phyloP scores from a whole-genome alignment of 2,797 vertebrate genomes.

The Myioborus miniatus region DNA sequence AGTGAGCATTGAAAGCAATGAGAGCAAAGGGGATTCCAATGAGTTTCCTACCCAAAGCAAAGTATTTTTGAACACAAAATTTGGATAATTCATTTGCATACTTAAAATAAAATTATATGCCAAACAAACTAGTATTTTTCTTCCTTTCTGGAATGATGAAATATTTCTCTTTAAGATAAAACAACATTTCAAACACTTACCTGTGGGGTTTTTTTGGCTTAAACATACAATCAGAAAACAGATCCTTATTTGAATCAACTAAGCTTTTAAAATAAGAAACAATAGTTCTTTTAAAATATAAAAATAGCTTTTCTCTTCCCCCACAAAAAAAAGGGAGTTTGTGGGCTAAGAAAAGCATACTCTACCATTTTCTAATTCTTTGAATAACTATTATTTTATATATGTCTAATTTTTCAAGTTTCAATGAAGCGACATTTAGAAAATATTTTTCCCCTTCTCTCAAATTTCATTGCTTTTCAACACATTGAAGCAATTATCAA shows the following conservation, averaged over 20 bases:
- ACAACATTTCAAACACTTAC: background rate
- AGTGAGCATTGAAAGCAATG: background rate
- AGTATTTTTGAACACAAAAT: background rate
- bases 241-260: background rate
- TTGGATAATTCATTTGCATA: background rate
- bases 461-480: background rate
- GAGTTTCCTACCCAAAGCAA: background rate
- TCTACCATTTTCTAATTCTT: background rate
- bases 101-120: background rate
- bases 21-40: background rate
- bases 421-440: background rate
- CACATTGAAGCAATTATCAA: background rate
- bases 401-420: background rate
- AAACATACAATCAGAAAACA: background rate
- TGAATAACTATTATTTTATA: background rate
- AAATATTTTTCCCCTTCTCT: background rate
- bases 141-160: background rate
- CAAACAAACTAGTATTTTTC: background rate
- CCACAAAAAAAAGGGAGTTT: fast-evolving
- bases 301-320: background rate
- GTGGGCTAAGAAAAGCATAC: background rate
- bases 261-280: background rate
- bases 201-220: background rate
- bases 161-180: background rate
- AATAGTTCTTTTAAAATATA: background rate